These are phyloP conservation scores for Cephalotes varians DNA, from an alignment of 2,888 invertebrate genomes.

Conservation along the genomic window DNA sequence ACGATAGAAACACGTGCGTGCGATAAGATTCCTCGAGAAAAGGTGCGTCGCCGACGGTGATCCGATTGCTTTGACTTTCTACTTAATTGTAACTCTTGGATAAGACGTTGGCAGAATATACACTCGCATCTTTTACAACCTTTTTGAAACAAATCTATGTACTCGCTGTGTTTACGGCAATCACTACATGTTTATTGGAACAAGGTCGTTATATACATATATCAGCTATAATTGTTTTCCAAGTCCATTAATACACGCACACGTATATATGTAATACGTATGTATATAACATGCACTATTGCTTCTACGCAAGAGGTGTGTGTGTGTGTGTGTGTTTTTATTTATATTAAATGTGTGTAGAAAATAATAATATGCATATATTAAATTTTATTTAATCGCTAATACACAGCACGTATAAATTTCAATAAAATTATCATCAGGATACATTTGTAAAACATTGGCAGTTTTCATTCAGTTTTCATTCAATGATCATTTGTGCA, in stretches of 20 bases:
- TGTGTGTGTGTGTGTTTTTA: not conserved
- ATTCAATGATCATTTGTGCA: not conserved
- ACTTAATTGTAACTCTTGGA: conserved; percentile 14
- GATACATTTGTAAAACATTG: not conserved
- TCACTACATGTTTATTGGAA: conserved; percentile 56
- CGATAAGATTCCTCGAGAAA: conserved; percentile 33
- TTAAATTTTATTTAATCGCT: not conserved
- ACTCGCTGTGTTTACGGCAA: conserved; percentile 8
- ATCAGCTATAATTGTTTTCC: conserved; percentile 18
- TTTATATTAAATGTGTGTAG: not conserved
- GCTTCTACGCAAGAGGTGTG: not conserved
- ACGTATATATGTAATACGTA: not conserved
- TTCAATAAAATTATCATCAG: no score
- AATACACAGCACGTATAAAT: not conserved
- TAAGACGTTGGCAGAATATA: not conserved
- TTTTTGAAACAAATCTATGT: conserved; percentile 33
- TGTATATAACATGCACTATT: not conserved
- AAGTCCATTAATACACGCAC: not conserved
- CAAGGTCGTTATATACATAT: conserved; percentile 65
- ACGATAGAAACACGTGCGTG: conserved; percentile 3
- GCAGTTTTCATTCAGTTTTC: not conserved
- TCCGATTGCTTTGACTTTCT: not conserved
- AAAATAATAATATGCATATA: not conserved
- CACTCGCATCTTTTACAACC: not conserved
- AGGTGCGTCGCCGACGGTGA: conserved; percentile 10